Conservation (phyloP, 2,797 vertebrate species). For the Lophotriccus pileatus region DNA sequence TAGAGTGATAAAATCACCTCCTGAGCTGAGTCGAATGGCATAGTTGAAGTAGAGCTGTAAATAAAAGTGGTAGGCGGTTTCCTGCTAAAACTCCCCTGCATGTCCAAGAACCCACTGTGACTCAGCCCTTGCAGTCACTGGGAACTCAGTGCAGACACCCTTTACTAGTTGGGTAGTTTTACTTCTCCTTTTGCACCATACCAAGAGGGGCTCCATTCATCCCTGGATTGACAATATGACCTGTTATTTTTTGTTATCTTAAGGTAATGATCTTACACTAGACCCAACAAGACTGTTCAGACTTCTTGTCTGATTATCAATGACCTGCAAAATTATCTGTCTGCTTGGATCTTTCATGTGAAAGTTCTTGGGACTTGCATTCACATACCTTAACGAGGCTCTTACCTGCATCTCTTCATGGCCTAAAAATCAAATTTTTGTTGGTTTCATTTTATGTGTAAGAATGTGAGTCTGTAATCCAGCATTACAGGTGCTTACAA, state of each 20-base stretch:
- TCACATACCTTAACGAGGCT: not conserved
- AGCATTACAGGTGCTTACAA: not conserved
- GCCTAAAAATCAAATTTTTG: not conserved
- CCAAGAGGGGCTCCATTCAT: slow-evolving; percentile 17
- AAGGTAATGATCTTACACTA: not conserved
- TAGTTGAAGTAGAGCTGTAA: slow-evolving; percentile 47
- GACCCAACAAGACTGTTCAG: not conserved
- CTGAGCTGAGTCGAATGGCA: slow-evolving; percentile 35
- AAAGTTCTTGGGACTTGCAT: not conserved
- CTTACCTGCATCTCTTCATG: not conserved
- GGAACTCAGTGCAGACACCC: slow-evolving; percentile 24
- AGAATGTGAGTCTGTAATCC: not conserved
- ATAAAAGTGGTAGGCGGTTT: slow-evolving; percentile 64
- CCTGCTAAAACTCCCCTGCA: slow-evolving; percentile 65
- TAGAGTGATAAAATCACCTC: slow-evolving; percentile 50
- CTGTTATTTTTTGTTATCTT: not conserved
- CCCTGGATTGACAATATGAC: not conserved
- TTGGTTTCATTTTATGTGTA: not conserved
- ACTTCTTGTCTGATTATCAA: not conserved
- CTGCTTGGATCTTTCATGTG: not conserved
- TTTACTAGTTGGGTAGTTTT: slow-evolving; percentile 31
- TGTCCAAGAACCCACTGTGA: slow-evolving; percentile 57
- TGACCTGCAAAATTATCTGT: not conserved
- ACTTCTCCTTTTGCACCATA: slow-evolving; percentile 39
- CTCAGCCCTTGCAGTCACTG: slow-evolving; percentile 43